Percentiles rank a stretch among this genome's conserved stretches.
Evolutionary conservation across 2,797 vertebrate species (phyloP).

Genomic region (Kryptolebias ocellatus): DNA sequence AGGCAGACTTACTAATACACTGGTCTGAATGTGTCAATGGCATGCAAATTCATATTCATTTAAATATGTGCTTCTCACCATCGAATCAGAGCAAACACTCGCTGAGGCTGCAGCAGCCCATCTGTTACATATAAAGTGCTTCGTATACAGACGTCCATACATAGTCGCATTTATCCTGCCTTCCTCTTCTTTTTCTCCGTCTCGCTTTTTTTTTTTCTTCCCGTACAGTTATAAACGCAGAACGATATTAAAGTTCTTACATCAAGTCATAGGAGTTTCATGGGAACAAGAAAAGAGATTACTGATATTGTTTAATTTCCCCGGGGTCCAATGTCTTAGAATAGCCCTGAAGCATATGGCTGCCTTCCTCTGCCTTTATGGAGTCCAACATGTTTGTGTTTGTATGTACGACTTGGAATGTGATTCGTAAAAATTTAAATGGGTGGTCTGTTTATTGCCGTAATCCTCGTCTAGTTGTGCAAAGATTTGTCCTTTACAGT

Average conservation of each 20-base stretch:
- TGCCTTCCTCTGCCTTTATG: slow-evolving; percentile 38
- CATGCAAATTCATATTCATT: slow-evolving; percentile 61
- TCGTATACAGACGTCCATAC: slow-evolving; percentile 35
- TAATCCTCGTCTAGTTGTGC: slow-evolving; percentile 1
- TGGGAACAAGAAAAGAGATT: slow-evolving; percentile 68
- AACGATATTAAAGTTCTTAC: slow-evolving; percentile 67
- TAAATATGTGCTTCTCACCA: slow-evolving; percentile 49
- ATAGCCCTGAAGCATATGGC: slow-evolving; percentile 60
- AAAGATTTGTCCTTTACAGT: slow-evolving; percentile 18
- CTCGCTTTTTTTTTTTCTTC: background rate
- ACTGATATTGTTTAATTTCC: slow-evolving; percentile 78
- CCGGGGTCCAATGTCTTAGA: slow-evolving; percentile 57
- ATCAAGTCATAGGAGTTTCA: slow-evolving; percentile 70
- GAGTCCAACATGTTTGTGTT: slow-evolving; percentile 27
- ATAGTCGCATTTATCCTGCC: slow-evolving; percentile 26
- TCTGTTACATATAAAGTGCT: slow-evolving; percentile 50
- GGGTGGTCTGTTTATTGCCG: background rate
- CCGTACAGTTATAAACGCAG: slow-evolving; percentile 55
- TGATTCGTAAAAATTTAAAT: slow-evolving; percentile 19
- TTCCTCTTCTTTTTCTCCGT: slow-evolving; percentile 6
- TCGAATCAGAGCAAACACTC: slow-evolving; percentile 42
- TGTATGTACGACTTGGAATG: slow-evolving; percentile 13
- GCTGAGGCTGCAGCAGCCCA: slow-evolving; percentile 55
- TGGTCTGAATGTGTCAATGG: slow-evolving; percentile 41
- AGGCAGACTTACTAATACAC: slow-evolving; percentile 34